phyloP scores from a whole-genome alignment of 1,140 invertebrate species.

The Brachionus plicatilis region DNA sequence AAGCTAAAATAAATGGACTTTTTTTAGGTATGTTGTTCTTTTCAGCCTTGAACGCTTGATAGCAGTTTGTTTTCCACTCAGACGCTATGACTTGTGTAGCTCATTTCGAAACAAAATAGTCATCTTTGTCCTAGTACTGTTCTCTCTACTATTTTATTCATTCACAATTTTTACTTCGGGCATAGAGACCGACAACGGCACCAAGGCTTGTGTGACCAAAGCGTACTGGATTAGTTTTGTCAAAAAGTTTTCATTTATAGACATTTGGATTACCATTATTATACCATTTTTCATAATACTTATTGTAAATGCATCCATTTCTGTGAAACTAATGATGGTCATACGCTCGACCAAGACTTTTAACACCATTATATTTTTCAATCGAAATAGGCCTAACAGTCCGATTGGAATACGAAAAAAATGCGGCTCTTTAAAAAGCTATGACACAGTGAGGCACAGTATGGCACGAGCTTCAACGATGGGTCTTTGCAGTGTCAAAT shows the following conservation, averaged over 20 bases:
- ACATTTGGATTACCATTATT: background rate
- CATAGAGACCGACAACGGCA: background rate
- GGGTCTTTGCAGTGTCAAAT: background rate
- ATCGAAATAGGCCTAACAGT: background rate
- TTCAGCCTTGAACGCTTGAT: constrained; percentile 11
- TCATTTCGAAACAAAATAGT: background rate
- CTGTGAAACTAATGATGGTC: background rate
- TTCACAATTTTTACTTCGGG: constrained; percentile 10
- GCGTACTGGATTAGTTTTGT: background rate
- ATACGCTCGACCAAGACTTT: background rate
- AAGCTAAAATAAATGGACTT: background rate
- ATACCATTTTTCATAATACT: constrained; percentile 13
- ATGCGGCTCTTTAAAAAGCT: background rate
- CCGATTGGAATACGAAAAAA: background rate
- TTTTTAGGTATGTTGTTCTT: constrained; percentile 6
- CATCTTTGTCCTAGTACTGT: background rate
- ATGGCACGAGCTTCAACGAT: background rate
- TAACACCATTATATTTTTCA: constrained; percentile 17
- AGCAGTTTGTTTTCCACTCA: constrained; percentile 27
- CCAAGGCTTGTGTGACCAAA: background rate
- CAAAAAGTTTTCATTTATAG: constrained; percentile 1
- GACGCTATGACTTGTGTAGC: background rate
- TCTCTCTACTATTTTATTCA: constrained; percentile 1
- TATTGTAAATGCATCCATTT: background rate
- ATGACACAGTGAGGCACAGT: background rate